Conservation (phyloP, 2,797 vertebrate species). For the Lindbergichthys nudifrons region DNA sequence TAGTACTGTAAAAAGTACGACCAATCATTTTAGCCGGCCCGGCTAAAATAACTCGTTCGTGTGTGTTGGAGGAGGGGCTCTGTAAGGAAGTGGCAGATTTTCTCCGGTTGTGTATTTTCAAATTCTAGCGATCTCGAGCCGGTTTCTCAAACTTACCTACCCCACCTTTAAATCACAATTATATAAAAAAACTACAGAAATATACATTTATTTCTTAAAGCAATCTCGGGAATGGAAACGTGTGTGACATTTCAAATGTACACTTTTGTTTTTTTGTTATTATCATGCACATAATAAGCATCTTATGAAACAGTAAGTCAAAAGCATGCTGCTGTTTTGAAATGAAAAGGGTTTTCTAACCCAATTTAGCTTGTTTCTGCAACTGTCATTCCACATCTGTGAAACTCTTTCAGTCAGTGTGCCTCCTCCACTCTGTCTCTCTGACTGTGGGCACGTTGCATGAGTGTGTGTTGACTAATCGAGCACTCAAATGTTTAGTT, state of each 20-base stretch:
- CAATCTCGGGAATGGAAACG: background rate
- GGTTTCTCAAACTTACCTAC: too few species aligned
- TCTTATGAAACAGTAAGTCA: slow-evolving; percentile 25
- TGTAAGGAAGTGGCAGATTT: too few species aligned
- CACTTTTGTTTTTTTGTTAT: background rate
- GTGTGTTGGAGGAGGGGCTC: too few species aligned
- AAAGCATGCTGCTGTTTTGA: slow-evolving; percentile 3
- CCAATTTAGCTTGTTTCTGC: slow-evolving; percentile 40
- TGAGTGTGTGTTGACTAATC: background rate
- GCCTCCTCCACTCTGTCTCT: slow-evolving; percentile 17
- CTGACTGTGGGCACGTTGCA: slow-evolving; percentile 2
- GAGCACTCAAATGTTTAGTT: background rate
- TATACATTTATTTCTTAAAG: background rate
- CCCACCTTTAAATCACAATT: background rate
- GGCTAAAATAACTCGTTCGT: too few species aligned
- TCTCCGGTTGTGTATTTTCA: too few species aligned
- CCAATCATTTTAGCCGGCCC: too few species aligned
- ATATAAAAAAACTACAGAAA: background rate
- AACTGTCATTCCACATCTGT: slow-evolving; percentile 39
- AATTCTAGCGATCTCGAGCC: too few species aligned
- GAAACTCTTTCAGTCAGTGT: slow-evolving; percentile 9
- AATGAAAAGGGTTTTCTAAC: background rate
- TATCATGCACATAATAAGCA: slow-evolving; percentile 20
- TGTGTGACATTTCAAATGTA: background rate
- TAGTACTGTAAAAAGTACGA: too few species aligned